Base-by-base conservation (phyloP, 1,140 invertebrate genomes). In the Monochamus saltuarius region DNA sequence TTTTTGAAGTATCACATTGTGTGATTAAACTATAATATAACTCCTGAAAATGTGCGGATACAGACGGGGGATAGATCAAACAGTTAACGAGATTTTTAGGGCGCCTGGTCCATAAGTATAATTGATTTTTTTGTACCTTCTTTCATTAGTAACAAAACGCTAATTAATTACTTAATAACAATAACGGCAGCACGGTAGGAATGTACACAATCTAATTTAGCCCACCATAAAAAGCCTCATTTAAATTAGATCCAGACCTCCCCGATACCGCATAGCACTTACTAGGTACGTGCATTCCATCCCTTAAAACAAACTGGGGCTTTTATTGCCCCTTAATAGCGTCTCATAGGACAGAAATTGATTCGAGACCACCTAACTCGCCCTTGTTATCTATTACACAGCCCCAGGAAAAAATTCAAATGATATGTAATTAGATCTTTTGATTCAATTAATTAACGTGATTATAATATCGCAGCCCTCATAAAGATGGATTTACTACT, bases 381-480 rank as follows among this genome's bases (percentile, higher is more conserved):
- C 19, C 47, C 59, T 61, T 56, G 59, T 61, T 61, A 56, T 56
- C 59, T 56, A 45, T 45, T 29, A 29, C 45, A 7, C 29, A 2
- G n/a, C 9, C 8, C 13, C 17, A n/a, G n/a, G 17, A 38, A 51
- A 57, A 16, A 57, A 55, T 40, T 40, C 40, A 51, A 64, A 64
- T 64, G 58, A 64, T 64, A 64, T 53, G 52, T 59, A 64, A 64
- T 61, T 64, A 61, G 51, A 52, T 50, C 55, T 17, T 59, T 52
- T 56, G 43, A 59, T 56, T 55, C 47, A 61, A 61, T 61, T 60
- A 64, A 64, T 61, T 43, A 43, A 16, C 2, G 10, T 46, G 56
- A 51, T 34, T 61, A 22, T 55, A 37, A 49, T 39, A 46, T 50
- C 14, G 17, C 11, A 34, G 35, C 22, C 47, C 40, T 35, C 13